Evolutionary conservation across 1,140 invertebrate species (phyloP).

Genomic region (Anagrus nilaparvatae): DNA sequence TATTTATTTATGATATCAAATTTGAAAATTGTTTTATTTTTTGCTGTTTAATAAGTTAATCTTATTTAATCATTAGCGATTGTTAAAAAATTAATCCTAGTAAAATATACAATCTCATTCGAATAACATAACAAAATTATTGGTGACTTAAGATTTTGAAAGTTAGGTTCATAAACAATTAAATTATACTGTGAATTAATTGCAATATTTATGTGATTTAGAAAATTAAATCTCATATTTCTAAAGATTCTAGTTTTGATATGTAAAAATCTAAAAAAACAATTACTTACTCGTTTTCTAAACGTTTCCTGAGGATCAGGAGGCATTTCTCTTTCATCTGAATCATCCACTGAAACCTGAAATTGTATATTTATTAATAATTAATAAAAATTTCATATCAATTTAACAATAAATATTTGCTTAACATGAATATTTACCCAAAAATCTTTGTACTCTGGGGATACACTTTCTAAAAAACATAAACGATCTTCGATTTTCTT

Average conservation of each 20-base stretch:
- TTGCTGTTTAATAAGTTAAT: too few relatives aligned
- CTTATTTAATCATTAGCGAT: too few relatives aligned
- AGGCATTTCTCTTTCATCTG: neutral
- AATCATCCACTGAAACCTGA: neutral
- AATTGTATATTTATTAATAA: constrained; percentile 6
- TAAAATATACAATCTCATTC: too few relatives aligned
- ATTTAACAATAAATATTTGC: constrained; percentile 2
- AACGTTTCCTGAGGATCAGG: neutral
- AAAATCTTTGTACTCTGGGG: constrained; percentile 58
- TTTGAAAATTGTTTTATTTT: too few relatives aligned
- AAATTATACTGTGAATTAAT: too few relatives aligned
- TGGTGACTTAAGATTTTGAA: too few relatives aligned
- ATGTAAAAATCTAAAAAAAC: neutral
- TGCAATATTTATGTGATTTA: too few relatives aligned
- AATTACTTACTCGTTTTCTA: neutral
- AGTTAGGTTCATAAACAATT: too few relatives aligned
- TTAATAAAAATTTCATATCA: neutral
- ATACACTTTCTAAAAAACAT: constrained; percentile 54
- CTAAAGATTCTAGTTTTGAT: constrained; percentile 1
- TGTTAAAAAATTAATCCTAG: too few relatives aligned
- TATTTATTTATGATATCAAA: constrained; percentile 1
- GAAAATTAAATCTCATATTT: too few relatives aligned
- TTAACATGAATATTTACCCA: constrained; percentile 41
- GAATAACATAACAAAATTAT: too few relatives aligned
- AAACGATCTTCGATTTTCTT: constrained; percentile 58